Evolutionary conservation across 2,113 vertebrate genomes (phyloP).

Genomic region (Sterrhoptilus dennistouni): DNA sequence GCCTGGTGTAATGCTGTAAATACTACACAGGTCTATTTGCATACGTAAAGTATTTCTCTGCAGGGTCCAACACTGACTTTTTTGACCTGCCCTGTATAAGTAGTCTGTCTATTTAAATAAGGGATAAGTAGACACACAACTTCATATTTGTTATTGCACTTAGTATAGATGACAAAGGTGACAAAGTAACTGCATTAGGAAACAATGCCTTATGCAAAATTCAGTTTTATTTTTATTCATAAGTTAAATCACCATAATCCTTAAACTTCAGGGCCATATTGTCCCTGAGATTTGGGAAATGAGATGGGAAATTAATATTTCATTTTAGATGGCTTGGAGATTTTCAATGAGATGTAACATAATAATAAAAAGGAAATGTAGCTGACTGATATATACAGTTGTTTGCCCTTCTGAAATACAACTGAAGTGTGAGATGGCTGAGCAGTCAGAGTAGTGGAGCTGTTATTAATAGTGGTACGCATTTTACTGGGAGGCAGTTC

Average conservation of each 20-base stretch:
- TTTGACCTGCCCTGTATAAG: not conserved
- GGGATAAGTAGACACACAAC: not conserved
- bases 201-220: not conserved
- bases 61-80: not conserved
- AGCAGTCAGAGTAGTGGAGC: not conserved
- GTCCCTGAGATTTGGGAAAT: not conserved
- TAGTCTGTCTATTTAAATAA: not conserved
- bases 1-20: not conserved
- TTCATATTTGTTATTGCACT: not conserved
- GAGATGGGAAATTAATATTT: not conserved
- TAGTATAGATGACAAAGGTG: slow-evolving; percentile 7
- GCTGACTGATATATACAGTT: not conserved
- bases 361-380: not conserved
- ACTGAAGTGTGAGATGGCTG: not conserved
- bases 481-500: not conserved
- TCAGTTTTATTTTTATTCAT: slow-evolving; percentile 5
- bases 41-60: not conserved
- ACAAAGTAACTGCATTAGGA: not conserved
- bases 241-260: not conserved
- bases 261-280: not conserved
- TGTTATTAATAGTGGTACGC: not conserved
- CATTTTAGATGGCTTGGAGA: not conserved
- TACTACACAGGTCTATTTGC: not conserved
- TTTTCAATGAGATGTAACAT: not conserved
- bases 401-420: not conserved